Conservation (phyloP, 1,140 invertebrate genomes). For the Papilio polytes region DNA sequence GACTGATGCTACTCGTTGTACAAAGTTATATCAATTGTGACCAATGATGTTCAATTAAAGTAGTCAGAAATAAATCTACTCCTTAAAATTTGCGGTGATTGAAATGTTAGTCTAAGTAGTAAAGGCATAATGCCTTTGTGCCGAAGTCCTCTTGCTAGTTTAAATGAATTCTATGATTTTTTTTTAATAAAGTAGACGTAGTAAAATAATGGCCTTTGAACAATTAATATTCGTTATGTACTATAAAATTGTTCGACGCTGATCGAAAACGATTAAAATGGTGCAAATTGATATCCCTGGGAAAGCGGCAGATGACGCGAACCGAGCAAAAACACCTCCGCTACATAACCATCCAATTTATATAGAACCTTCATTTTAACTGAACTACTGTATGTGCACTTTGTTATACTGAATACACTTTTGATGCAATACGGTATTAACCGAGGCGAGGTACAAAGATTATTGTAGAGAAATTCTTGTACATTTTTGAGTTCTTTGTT, state of each 20-base stretch:
- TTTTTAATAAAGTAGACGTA: conserved; percentile 14
- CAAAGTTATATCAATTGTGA: background rate
- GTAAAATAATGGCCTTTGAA: conserved; percentile 36
- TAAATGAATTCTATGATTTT: background rate
- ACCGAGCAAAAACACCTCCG: conserved; percentile 56
- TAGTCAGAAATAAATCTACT: too few species aligned
- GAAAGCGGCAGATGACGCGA: conserved; percentile 65
- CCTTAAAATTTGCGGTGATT: background rate
- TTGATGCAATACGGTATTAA: background rate
- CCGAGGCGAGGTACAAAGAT: background rate
- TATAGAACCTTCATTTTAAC: conserved; percentile 38
- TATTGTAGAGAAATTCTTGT: background rate
- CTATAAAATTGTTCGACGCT: conserved; percentile 50
- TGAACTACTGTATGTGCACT: conserved; percentile 14
- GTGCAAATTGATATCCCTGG: conserved; percentile 72
- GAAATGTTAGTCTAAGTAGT: background rate
- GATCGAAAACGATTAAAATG: conserved; percentile 67
- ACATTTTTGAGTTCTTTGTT: background rate
- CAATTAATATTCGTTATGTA: conserved; percentile 50
- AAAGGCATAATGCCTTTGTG: background rate
- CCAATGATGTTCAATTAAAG: background rate
- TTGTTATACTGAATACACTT: background rate
- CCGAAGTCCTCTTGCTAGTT: background rate
- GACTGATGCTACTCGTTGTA: background rate
- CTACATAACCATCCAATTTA: conserved; percentile 22